Conservation (phyloP, 1,140 invertebrate species). For the Meloidogyne exigua region DNA sequence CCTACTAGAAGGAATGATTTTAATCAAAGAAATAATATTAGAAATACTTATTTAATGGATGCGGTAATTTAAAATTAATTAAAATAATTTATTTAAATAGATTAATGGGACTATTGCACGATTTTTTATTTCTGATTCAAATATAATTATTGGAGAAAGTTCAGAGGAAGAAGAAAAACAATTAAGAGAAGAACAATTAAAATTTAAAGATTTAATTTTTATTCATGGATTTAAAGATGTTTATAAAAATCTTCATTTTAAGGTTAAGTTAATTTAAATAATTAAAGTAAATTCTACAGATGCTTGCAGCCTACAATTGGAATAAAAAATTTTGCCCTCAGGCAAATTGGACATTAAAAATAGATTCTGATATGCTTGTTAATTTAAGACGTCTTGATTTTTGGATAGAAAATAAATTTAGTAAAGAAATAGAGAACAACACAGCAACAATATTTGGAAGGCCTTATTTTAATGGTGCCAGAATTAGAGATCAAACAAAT, state of each 20-base stretch:
- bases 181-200: not conserved
- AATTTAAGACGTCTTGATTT: not conserved
- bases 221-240: slow-evolving; percentile 11
- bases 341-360: not conserved
- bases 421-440: not conserved
- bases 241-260: slow-evolving; percentile 8
- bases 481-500: not conserved
- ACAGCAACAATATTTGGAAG: not conserved
- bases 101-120: not conserved
- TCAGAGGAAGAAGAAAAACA: not conserved
- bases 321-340: slow-evolving; percentile 1
- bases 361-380: not conserved
- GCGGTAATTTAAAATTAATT: not conserved
- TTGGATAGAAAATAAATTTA: not conserved
- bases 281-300: not conserved
- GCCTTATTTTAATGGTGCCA: not conserved
- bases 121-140: not conserved
- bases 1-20: not conserved
- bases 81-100: not conserved
- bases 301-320: not conserved
- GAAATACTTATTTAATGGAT: not conserved
- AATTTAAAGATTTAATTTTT: slow-evolving; percentile 8
- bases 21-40: not conserved
- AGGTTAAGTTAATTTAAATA: not conserved
- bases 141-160: not conserved